Percentiles rank a stretch among this genome's conserved stretches.
Conservation (phyloP, 2,113 vertebrate species). For the Bostrychus sinensis region DNA sequence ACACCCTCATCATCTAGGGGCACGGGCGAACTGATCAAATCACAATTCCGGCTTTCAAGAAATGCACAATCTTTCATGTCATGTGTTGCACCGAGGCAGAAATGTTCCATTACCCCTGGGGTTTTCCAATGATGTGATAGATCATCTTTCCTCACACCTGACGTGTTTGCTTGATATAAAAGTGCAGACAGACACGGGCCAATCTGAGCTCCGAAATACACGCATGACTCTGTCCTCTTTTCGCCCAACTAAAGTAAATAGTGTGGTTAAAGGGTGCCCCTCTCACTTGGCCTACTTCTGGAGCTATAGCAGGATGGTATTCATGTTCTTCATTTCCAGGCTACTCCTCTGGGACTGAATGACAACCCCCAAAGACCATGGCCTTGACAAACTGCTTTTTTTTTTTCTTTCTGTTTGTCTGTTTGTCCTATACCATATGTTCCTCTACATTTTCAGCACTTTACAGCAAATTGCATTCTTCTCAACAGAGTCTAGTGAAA, state of each 20-base stretch:
- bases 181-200: conserved; percentile 21
- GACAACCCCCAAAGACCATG: conserved; percentile 20
- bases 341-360: conserved; percentile 33
- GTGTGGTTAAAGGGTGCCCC: conserved; percentile 29
- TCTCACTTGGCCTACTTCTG: conserved; percentile 63
- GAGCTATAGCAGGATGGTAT: conserved; percentile 48
- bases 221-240: conserved; percentile 60
- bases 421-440: not conserved
- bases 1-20: conserved; percentile 30
- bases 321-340: conserved; percentile 50
- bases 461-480: not conserved
- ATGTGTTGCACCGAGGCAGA: conserved; percentile 35
- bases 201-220: conserved; percentile 49
- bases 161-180: conserved; percentile 32
- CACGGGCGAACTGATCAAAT: conserved; percentile 40
- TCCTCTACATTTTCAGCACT: not conserved
- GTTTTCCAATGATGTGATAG: conserved; percentile 51
- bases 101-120: conserved; percentile 38
- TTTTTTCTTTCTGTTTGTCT: not conserved
- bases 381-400: conserved; percentile 11
- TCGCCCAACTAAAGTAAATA: conserved; percentile 40
- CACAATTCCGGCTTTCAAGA: conserved; percentile 34
- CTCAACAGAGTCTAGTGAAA: not conserved
- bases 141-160: conserved; percentile 41
- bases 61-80: conserved; percentile 43